Evolutionary conservation across 2,888 invertebrate genomes (phyloP).

Genomic region (Brachyptera risi): DNA sequence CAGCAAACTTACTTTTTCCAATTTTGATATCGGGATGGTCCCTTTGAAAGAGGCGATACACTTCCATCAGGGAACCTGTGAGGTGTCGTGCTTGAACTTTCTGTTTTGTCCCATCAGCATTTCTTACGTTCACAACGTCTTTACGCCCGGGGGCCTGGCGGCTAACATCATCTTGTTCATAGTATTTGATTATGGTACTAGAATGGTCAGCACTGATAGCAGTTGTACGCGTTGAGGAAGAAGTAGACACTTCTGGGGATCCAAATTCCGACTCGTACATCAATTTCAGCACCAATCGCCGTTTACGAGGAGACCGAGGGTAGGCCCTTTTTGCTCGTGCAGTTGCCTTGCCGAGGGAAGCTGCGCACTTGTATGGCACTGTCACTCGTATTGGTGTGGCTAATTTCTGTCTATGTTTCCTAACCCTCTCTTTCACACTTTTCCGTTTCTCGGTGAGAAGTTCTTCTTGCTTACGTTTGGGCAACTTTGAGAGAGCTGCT

Average conservation of each 20-base stretch:
- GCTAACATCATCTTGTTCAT: constrained; percentile 19
- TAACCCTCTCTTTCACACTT: background rate
- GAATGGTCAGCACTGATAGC: background rate
- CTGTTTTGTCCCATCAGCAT: constrained; percentile 8
- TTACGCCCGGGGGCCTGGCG: constrained; percentile 23
- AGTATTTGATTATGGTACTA: background rate
- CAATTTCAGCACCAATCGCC: background rate
- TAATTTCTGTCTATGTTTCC: background rate
- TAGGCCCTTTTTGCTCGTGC: background rate
- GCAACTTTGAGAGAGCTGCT: background rate
- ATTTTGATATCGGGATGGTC: background rate
- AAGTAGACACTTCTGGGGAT: background rate
- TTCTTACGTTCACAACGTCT: constrained; percentile 14
- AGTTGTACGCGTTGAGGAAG: background rate
- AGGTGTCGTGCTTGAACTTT: constrained; percentile 22
- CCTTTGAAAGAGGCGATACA: background rate
- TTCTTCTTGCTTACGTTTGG: background rate
- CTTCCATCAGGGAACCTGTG: background rate
- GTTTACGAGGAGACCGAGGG: constrained; percentile 4
- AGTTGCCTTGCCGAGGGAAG: background rate
- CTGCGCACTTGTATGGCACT: background rate
- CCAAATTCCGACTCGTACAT: background rate
- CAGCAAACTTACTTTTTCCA: constrained; percentile 22
- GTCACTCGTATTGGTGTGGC: background rate
- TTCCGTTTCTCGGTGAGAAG: background rate